Base-by-base conservation (phyloP, 2,113 vertebrate genomes). In the Catharus bicknelli region DNA sequence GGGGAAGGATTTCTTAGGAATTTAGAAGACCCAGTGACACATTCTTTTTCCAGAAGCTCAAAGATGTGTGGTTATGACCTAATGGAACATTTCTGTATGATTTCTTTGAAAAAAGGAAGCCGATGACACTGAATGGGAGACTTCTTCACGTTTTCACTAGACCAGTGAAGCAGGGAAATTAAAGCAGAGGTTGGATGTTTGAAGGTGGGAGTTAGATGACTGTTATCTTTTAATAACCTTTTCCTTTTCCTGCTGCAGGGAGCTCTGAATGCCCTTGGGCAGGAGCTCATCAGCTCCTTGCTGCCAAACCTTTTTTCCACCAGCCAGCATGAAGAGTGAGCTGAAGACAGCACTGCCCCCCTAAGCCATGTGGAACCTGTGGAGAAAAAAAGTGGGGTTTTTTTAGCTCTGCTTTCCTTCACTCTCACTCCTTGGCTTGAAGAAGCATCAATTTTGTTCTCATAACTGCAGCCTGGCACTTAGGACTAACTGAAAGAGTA, bases 41-140 rank as follows among this genome's bases (percentile, higher is more conserved):
- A n/a, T 42, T 7, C 29, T 59, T 92, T 91, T 73, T 79, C 32
- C 26, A 76, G 91, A 90, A 92, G 32, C 29, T 43, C 10, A 27
- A 21, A 79, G 11, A 25, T 38, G 20, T 0, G 0, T 51, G 58
- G 9, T 75, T 32, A n/a, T 79, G 45, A 63, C 26, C 2, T 79
- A 42, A 22, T 4, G 50, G 36, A 83, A 48, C 12, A 26, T 40
- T 91, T 69, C 17, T 64, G 59, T 59, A 16, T 62, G 5, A 34
- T 88, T 86, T 64, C 34, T 30, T 67, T 45, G 29, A 53, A 83
- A 88, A 85, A 83, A 79, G 48, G 86, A 86, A 92, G 62, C 34
- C 75, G 75, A 38, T 2, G 3, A 12, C 8, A 18, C 26, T 54
- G 62, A 72, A 32, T 75, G 53, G 19, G 32, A 75, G 26, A 12